Base-by-base conservation (phyloP, 2,797 vertebrate genomes). In the Catamblyrhynchus diadema region DNA sequence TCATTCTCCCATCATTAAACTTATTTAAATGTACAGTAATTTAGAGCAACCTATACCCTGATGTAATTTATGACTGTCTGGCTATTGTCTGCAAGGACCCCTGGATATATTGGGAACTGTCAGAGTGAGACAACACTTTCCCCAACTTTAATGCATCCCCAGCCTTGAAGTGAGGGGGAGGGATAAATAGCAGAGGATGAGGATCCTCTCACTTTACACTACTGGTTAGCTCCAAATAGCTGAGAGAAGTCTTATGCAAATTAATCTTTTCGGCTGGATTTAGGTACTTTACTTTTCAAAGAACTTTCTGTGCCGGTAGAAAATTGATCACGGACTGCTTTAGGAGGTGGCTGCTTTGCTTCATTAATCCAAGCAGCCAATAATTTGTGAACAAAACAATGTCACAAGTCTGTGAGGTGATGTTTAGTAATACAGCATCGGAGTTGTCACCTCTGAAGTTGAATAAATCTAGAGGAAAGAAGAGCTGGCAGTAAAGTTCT, bases 1-100 rank as follows among this genome's bases (percentile, higher is more conserved):
- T 93, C 94, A 94, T 59, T 79, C 62, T 90, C 71, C 94, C 83
- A 53, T 95, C 93, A 93, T 86, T 94, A 70, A 86, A 81, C 77
- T 92, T 60, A 71, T 86, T 84, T 66, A 72, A 88, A 67, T 0
- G 39, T 88, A 35, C 66, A 75, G 78, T 90, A 92, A 95, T 95
- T 96, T 88, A 95, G 73, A 88, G 92, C 66, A 75, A 70, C 60
- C 75, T 66, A 73, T 81, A 33, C 80, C 65, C 21, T 60, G 47
- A 4, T 60, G 37, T 93, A 64, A 91, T 90, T 95, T 95, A 94
- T 73, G 93, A 8, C 37, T 62, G 70, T 33, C 81, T 47, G 73
- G 41, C 47, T 45, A 1, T 70, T 90, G 75, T 94, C 82, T 93
- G 66, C 80, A 71, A 81, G 90, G 85, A 44, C 42, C 57, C 50